A percentile compares a stretch with the other conserved stretches of the same genome.
Conservation (phyloP, 2,113 vertebrate species). For the Tyto alba region DNA sequence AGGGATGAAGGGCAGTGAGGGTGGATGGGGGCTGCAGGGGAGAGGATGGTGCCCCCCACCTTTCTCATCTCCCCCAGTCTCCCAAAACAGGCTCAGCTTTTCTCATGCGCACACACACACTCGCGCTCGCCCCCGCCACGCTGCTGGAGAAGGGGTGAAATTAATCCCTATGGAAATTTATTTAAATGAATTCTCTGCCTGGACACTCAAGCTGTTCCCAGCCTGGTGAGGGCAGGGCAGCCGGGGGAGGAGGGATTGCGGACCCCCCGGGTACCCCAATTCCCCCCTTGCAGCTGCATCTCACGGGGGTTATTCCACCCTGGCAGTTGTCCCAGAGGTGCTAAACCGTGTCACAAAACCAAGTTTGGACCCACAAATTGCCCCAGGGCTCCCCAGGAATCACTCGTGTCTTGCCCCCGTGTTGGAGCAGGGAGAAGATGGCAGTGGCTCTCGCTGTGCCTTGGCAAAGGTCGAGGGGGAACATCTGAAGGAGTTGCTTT, state of each 20-base stretch:
- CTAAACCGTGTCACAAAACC: not conserved
- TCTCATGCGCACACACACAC: not conserved
- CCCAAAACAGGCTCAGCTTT: not conserved
- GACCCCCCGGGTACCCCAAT: not conserved
- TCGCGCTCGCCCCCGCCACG: accelerated
- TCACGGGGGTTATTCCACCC: not conserved
- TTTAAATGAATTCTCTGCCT: conserved; percentile 68
- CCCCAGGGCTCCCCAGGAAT: not conserved
- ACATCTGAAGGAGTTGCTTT: not conserved
- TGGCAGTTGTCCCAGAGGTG: not conserved
- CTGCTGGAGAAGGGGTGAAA: not conserved
- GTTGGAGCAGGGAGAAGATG: not conserved
- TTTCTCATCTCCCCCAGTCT: not conserved
- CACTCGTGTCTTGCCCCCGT: accelerated
- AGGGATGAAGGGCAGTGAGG: not conserved
- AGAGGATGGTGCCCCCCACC: not conserved
- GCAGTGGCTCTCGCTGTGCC: accelerated
- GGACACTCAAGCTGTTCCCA: conserved; percentile 32
- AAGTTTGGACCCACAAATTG: not conserved
- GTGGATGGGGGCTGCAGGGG: not conserved
- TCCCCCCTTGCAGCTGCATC: not conserved
- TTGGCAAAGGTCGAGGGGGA: accelerated
- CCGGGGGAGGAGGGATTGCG: accelerated
- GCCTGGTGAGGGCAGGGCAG: not conserved
- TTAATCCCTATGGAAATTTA: conserved; percentile 79